phyloP scores from a whole-genome alignment of 2,888 invertebrate genomes.

The Apeira syringaria region DNA sequence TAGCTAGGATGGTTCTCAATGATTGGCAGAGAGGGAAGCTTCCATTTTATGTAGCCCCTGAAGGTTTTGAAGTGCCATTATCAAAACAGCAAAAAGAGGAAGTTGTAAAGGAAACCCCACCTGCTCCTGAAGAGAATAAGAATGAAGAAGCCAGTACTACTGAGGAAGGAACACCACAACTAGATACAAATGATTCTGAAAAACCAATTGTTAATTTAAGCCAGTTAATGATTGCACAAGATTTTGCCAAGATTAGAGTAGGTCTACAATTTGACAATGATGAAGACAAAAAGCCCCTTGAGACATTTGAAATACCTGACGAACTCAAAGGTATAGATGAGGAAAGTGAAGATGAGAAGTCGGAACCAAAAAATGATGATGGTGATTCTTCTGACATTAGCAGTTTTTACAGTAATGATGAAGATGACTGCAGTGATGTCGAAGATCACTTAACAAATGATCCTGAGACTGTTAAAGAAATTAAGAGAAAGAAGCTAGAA shows the following conservation, averaged over 20 bases:
- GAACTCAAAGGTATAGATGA: conserved; percentile 74
- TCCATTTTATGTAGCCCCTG: conserved; percentile 96
- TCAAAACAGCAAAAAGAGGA: conserved; percentile 60
- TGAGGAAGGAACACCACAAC: conserved; percentile 41
- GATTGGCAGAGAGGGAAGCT: conserved; percentile 99
- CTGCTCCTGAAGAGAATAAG: conserved; percentile 37
- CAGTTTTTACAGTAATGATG: conserved; percentile 87
- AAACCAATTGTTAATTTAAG: conserved; percentile 62
- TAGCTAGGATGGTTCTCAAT: conserved; percentile 97
- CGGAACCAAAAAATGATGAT: conserved; percentile 54
- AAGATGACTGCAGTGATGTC: conserved; percentile 80
- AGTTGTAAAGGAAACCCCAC: conserved; percentile 37
- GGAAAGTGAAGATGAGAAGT: conserved; percentile 52
- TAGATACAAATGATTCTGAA: conserved; percentile 43
- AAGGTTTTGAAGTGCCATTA: conserved; percentile 89
- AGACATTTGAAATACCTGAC: conserved; percentile 70
- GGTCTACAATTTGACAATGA: conserved; percentile 86
- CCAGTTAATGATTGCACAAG: conserved; percentile 87
- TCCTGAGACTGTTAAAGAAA: conserved; percentile 71
- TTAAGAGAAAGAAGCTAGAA: conserved; percentile 70
- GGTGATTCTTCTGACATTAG: conserved; percentile 86
- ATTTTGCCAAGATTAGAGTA: conserved; percentile 92
- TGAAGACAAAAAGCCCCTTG: conserved; percentile 85
- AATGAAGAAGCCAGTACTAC: conserved; percentile 40
- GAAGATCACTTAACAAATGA: conserved; percentile 77